Conservation (phyloP, 2,797 vertebrate genomes). For the Arrhamphus sclerolepis region DNA sequence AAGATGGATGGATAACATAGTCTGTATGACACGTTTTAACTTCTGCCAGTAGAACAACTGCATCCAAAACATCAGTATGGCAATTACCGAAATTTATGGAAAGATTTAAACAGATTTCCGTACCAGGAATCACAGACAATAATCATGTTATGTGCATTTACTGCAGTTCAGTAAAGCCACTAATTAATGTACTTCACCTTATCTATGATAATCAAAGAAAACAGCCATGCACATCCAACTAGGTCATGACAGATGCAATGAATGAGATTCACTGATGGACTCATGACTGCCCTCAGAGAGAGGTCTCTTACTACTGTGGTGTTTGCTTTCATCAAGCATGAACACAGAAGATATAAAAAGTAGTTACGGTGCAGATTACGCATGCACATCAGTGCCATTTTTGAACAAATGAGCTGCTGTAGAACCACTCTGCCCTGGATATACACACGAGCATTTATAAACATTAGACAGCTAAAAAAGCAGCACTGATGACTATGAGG, state of each 20-base stretch:
- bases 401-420: background rate
- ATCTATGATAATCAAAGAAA: background rate
- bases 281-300: background rate
- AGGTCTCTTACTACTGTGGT: background rate
- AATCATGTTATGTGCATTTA: background rate
- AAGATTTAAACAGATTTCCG: too few relatives aligned
- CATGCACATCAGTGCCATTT: conserved; percentile 14
- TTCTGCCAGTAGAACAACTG: too few relatives aligned
- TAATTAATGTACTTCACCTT: background rate
- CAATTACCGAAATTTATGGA: too few relatives aligned
- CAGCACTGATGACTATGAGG: conserved; percentile 6
- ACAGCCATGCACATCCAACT: background rate
- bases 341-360: too few relatives aligned
- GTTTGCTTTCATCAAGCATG: background rate
- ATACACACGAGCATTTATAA: background rate
- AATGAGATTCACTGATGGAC: background rate
- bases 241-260: background rate
- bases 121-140: background rate
- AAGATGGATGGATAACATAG: too few relatives aligned
- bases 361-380: background rate
- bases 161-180: background rate
- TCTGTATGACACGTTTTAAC: too few relatives aligned
- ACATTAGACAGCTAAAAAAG: conserved; percentile 1
- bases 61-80: too few relatives aligned
- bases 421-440: too few relatives aligned